Evolutionary conservation across 2,888 invertebrate genomes (phyloP).

Genomic region (Leptinotarsa juncta): DNA sequence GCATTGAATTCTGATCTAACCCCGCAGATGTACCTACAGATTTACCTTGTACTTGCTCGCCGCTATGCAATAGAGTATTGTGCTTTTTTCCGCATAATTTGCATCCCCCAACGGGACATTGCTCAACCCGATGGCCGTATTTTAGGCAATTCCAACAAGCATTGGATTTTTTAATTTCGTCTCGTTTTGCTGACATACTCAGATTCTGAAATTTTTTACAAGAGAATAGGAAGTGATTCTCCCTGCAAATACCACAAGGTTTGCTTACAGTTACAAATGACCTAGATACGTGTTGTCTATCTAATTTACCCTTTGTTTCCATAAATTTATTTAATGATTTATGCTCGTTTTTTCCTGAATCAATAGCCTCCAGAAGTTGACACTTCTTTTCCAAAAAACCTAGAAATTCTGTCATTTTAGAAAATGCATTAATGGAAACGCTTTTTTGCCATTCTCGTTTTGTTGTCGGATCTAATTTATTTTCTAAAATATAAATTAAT

Average conservation of each 20-base stretch:
- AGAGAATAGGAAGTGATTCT: slow-evolving; percentile 3
- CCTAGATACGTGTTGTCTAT: neutral
- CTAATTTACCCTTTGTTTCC: neutral
- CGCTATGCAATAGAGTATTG: slow-evolving; percentile 11
- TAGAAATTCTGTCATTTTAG: slow-evolving; percentile 14
- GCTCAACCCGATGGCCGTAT: slow-evolving; percentile 7
- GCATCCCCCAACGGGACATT: slow-evolving; percentile 17
- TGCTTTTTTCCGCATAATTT: slow-evolving; percentile 21
- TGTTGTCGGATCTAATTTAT: slow-evolving; percentile 21
- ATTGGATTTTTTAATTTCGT: slow-evolving; percentile 10
- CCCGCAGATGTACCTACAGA: neutral
- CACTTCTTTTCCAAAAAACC: slow-evolving; percentile 20
- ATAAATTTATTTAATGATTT: neutral
- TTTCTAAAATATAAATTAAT: slow-evolving; percentile 24
- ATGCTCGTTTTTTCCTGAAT: neutral
- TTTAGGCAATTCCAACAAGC: slow-evolving; percentile 27
- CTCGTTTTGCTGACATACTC: neutral
- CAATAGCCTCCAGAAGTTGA: slow-evolving; percentile 17
- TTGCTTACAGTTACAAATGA: neutral
- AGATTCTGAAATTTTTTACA: slow-evolving; percentile 22
- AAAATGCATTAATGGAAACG: neutral
- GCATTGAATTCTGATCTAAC: neutral
- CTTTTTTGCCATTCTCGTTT: slow-evolving; percentile 21
- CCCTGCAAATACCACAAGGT: slow-evolving; percentile 9
- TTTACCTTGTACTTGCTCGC: neutral